These are phyloP conservation scores for Cryptotis parvus DNA, from an alignment of 2,113 vertebrate species.

Conservation along the genomic window DNA sequence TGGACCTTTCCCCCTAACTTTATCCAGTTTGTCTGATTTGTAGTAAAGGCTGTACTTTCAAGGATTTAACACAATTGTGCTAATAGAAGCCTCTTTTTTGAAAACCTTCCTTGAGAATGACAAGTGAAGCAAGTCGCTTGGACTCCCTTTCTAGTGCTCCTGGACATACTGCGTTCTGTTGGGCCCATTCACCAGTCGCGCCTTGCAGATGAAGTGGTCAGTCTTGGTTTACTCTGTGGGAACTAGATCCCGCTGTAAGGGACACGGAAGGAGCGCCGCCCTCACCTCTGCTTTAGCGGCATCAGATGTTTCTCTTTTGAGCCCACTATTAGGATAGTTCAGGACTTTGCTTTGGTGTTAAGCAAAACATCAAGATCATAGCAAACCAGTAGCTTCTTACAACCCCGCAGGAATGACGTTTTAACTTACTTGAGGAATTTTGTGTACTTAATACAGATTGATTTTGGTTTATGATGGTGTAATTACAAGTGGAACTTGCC, in stretches of 20 bases:
- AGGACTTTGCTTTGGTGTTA: neutral
- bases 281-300: no score
- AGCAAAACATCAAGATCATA: neutral
- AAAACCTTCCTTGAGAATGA: slow-evolving; percentile 19
- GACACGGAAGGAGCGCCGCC: no score
- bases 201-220: neutral
- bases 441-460: neutral
- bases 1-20: slow-evolving; percentile 13
- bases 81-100: slow-evolving; percentile 23
- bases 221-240: slow-evolving; percentile 18
- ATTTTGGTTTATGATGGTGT: neutral
- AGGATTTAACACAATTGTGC: neutral
- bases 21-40: neutral
- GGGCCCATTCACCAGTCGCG: neutral
- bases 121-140: neutral
- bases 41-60: neutral
- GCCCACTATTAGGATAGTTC: neutral
- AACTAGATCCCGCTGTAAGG: neutral
- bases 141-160: neutral
- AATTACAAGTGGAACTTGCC: neutral
- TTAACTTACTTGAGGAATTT: slow-evolving; percentile 30
- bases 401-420: neutral
- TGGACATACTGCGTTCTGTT: neutral
- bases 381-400: neutral
- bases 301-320: neutral